phyloP scores from a whole-genome alignment of 2,113 vertebrate species.

The Mastomys natalensis region DNA sequence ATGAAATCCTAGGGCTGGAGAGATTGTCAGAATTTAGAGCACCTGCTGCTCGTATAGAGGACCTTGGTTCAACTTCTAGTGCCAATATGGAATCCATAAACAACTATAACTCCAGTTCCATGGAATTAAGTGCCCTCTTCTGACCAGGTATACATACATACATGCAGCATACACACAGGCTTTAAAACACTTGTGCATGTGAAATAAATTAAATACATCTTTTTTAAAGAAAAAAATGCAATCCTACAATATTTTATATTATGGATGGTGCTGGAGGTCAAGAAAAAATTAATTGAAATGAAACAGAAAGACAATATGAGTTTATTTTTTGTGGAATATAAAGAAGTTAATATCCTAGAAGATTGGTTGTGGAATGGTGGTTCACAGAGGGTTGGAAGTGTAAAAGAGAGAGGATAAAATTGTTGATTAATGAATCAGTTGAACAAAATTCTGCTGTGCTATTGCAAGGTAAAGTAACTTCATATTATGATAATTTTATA shows the following conservation, averaged over 20 bases:
- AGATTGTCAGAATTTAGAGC: neutral
- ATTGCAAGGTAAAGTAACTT: neutral
- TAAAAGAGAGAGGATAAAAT: neutral
- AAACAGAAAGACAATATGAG: neutral
- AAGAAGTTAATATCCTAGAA: neutral
- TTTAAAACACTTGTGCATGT: neutral
- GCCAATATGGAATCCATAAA: neutral
- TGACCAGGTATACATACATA: neutral
- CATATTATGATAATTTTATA: neutral
- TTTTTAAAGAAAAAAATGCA: neutral
- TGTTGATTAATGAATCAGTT: neutral
- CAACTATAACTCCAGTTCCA: neutral
- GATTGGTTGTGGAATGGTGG: neutral
- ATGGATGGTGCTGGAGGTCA: neutral
- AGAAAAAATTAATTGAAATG: neutral
- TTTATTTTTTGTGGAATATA: neutral
- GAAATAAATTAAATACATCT: neutral
- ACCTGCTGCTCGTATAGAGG: neutral
- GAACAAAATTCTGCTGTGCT: too few species aligned
- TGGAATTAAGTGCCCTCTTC: neutral
- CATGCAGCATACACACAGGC: neutral
- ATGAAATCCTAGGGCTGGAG: neutral
- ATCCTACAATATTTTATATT: neutral
- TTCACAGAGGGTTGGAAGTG: neutral
- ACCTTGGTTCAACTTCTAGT: neutral